Conservation (phyloP, 1,140 invertebrate genomes). For the Eriosoma lanigerum region DNA sequence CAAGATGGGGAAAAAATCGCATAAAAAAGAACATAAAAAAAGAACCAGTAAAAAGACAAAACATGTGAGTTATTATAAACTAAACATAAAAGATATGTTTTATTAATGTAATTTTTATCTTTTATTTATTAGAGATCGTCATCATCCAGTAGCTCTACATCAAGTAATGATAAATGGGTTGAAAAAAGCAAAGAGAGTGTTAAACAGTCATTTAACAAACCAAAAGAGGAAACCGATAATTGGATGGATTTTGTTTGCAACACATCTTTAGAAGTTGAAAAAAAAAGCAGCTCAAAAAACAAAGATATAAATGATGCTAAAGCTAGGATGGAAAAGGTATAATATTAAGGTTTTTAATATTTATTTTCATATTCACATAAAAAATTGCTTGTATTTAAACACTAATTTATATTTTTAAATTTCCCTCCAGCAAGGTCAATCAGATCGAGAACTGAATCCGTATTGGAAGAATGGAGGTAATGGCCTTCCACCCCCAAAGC, state of each 20-base stretch:
- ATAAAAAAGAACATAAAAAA: conserved; percentile 47
- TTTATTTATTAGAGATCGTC: conserved; percentile 25
- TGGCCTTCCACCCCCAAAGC: conserved; percentile 64
- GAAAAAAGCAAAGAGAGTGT: conserved; percentile 21
- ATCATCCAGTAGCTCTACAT: conserved; percentile 16
- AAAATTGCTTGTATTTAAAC: too few species aligned
- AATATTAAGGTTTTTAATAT: not conserved
- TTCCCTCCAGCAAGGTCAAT: conserved; percentile 67
- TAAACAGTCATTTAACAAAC: not conserved
- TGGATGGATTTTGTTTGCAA: conserved; percentile 48
- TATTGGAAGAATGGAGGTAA: conserved; percentile 88
- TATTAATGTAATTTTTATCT: too few species aligned
- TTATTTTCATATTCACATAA: not conserved
- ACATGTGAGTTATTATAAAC: conserved; percentile 2
- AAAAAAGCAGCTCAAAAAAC: conserved; percentile 27
- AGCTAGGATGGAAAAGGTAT: conserved; percentile 45
- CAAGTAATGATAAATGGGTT: conserved; percentile 47
- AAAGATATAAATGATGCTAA: conserved; percentile 32
- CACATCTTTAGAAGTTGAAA: conserved; percentile 25
- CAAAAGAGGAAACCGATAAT: conserved; percentile 28
- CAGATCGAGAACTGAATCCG: conserved; percentile 81
- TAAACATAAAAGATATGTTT: too few species aligned
- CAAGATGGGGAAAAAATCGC: conserved; percentile 46
- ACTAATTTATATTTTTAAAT: too few species aligned
- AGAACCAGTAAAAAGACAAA: conserved; percentile 9